Base-by-base conservation (phyloP, 2,888 invertebrate species). In the Perdita meconis region DNA sequence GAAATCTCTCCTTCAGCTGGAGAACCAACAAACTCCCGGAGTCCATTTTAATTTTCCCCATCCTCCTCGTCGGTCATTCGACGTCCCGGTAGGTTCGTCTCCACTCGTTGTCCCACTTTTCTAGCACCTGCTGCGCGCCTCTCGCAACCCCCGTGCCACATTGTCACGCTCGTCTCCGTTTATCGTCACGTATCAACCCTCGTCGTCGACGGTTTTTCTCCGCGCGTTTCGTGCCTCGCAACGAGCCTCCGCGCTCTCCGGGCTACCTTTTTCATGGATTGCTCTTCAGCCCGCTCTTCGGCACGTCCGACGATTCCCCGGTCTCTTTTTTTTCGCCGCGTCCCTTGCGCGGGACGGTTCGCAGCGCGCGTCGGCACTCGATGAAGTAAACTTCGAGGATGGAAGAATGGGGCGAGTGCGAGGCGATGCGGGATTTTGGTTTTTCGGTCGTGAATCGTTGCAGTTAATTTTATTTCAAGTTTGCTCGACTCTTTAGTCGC, bases 21-120 rank as follows among this genome's bases (percentile, higher is more conserved):
- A 47, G 44, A 19, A 47, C 8, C 44, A 47, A 47, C 44, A 2
- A 19, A 19, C 1, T 16, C 44, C 44, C n/a, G n/a, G 4, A 16
- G 44, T 60, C 44, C 60, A 60, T 60, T 47, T 60, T 44, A 60
- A 60, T 60, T 60, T 34, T 36, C 55, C 10, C 16, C 30, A n/a
- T n/a, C n/a, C n/a, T n/a, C n/a, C n/a, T n/a, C 57, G 8, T 13
- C 24, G 57, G 57, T 57, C 57, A 56, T 36, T 22, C 38, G 5
- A 56, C 38, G 36, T 16, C 10, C 26, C 57, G 24, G 10, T 19
- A 50, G 47, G 47, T 47, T 19, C 47, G 47, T 12, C 10, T 47
- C 47, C 19, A 16, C 47, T 22, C 47, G 47, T 42, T 55, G 24
- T 26, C 34, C 30, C 47, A 42, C 8, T 42, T 57, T 24, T 22